Conservation (phyloP, 2,113 vertebrate species). For the Equus przewalskii region DNA sequence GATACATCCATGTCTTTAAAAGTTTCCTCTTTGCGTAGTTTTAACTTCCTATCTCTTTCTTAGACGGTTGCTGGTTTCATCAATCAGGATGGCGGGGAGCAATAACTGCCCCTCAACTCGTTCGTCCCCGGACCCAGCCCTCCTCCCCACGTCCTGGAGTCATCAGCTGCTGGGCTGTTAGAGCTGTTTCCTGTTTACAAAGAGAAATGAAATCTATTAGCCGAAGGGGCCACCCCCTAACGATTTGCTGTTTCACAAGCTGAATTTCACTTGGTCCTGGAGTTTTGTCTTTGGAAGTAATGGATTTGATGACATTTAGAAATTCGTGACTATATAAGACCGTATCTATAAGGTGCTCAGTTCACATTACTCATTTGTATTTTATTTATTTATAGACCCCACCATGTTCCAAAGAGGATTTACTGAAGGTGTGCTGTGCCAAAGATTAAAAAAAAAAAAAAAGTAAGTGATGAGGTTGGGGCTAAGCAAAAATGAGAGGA, state of each 20-base stretch:
- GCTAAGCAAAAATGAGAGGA: background rate
- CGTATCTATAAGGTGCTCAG: background rate
- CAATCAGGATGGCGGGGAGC: background rate
- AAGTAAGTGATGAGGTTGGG: background rate
- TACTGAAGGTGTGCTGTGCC: background rate
- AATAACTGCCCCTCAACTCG: background rate
- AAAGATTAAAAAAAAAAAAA: background rate
- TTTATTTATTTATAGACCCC: constrained; percentile 11
- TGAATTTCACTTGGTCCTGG: constrained; percentile 57
- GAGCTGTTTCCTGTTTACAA: constrained; percentile 80
- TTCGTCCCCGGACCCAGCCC: background rate
- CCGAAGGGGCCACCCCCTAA: constrained; percentile 26
- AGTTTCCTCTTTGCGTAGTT: background rate
- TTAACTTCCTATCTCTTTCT: constrained; percentile 45
- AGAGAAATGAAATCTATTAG: constrained; percentile 54
- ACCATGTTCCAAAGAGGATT: constrained; percentile 29
- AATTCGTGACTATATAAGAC: background rate
- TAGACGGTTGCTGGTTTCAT: constrained; percentile 12
- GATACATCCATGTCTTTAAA: background rate
- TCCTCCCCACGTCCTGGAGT: background rate
- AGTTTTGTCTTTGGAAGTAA: constrained; percentile 66
- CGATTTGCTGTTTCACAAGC: constrained; percentile 40
- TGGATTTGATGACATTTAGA: constrained; percentile 58
- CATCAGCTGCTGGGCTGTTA: constrained; percentile 55
- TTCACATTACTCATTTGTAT: background rate